A percentile compares a stretch with the other conserved stretches of the same genome.
phyloP scores from a whole-genome alignment of 2,113 vertebrate species.

The Toxostoma redivivum region DNA sequence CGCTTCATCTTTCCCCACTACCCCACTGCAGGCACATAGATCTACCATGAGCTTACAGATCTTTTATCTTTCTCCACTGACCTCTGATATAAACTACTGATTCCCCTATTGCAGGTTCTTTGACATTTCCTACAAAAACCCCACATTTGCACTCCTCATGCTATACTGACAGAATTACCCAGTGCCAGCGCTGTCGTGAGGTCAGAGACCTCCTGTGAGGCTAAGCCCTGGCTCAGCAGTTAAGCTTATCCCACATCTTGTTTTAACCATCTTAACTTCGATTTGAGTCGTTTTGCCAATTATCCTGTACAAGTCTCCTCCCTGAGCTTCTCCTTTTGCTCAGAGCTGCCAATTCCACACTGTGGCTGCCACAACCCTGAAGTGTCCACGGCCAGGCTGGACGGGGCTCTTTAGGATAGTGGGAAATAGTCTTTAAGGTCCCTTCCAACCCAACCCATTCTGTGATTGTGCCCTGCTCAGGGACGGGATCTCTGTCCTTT shows the following conservation, averaged over 20 bases:
- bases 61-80: neutral
- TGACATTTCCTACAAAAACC: neutral
- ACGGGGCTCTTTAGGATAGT: neutral
- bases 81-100: neutral
- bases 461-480: too few relatives aligned
- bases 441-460: neutral
- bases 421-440: neutral
- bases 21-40: neutral
- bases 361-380: neutral
- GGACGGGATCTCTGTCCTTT: neutral
- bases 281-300: neutral
- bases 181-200: neutral
- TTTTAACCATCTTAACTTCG: neutral
- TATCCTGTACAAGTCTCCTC: rapidly evolving
- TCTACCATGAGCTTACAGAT: neutral
- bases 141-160: rapidly evolving
- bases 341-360: neutral
- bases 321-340: neutral
- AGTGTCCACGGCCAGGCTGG: neutral
- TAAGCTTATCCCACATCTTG: neutral
- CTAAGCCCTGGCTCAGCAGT: neutral
- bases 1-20: neutral
- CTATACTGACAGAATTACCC: neutral
- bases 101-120: neutral
- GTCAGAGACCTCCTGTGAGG: neutral